Conservation (phyloP, 2,888 invertebrate genomes). For the Noctua pronuba region DNA sequence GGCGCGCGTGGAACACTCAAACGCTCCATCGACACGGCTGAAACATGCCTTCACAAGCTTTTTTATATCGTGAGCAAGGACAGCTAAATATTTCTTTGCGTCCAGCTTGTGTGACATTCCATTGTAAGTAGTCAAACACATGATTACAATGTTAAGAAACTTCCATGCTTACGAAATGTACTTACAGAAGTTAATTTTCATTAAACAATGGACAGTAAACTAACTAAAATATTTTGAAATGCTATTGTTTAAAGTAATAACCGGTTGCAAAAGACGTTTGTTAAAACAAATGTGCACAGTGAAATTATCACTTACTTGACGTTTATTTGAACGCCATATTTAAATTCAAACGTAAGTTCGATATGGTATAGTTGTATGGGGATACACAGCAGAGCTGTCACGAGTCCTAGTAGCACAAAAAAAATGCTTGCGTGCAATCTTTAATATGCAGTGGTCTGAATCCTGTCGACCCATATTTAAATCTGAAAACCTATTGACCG, state of each 20-base stretch:
- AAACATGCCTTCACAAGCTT: not conserved
- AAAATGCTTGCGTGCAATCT: no score
- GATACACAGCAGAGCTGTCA: no score
- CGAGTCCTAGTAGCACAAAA: no score
- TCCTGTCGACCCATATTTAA: no score
- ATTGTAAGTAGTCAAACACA: conserved; percentile 7
- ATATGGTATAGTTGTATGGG: no score
- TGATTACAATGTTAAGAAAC: conserved; percentile 5
- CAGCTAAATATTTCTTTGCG: not conserved
- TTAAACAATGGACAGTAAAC: conserved; percentile 34
- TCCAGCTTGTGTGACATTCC: not conserved
- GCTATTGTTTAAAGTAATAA: conserved; percentile 23
- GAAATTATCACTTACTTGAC: not conserved
- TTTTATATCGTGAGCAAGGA: not conserved
- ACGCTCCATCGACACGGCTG: no score
- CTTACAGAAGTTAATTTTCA: not conserved
- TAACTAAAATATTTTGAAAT: conserved; percentile 40
- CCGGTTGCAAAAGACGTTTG: conserved; percentile 20
- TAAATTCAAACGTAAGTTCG: not conserved
- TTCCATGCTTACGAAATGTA: conserved; percentile 12
- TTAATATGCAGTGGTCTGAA: no score
- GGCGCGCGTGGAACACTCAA: no score
- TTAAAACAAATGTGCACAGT: not conserved
- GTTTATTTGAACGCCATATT: not conserved
- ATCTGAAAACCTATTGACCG: no score